Evolutionary conservation across 2,797 vertebrate genomes (phyloP).

Genomic region (Cuculus canorus): DNA sequence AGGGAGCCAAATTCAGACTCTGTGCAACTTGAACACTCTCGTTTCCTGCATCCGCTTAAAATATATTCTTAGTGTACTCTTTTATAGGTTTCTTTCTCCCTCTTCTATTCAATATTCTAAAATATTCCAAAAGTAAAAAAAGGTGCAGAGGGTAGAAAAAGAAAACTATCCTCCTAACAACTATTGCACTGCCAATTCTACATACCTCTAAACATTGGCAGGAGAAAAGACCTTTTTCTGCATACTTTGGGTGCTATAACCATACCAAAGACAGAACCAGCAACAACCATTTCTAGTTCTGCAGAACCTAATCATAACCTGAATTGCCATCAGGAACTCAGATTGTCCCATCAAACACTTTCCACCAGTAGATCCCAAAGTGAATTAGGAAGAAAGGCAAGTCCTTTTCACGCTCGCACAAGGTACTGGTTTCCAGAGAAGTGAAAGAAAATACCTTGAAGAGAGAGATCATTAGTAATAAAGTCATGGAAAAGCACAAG

Average conservation of each 20-base stretch:
- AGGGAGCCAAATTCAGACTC: background rate
- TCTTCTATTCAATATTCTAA: background rate
- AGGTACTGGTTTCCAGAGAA: background rate
- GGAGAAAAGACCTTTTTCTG: background rate
- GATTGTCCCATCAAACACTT: background rate
- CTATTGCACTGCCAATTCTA: background rate
- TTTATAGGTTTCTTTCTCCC: background rate
- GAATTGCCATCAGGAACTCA: background rate
- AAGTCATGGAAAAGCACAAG: background rate
- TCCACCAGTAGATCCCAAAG: background rate
- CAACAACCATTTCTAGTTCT: background rate
- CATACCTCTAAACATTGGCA: accelerated
- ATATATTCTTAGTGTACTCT: background rate
- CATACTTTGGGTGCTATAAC: background rate
- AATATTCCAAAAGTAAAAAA: background rate
- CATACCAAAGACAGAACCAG: background rate
- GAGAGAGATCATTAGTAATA: background rate
- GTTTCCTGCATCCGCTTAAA: conserved; percentile 32
- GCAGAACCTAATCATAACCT: background rate
- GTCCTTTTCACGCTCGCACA: background rate
- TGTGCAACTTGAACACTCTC: background rate
- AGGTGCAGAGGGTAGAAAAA: background rate
- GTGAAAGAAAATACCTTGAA: background rate
- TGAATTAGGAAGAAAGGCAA: background rate
- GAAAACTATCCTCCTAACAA: background rate